Percentiles rank a stretch among this genome's conserved stretches.
phyloP scores from a whole-genome alignment of 1,140 invertebrate species.

The Cyphomyrmex costatus region DNA sequence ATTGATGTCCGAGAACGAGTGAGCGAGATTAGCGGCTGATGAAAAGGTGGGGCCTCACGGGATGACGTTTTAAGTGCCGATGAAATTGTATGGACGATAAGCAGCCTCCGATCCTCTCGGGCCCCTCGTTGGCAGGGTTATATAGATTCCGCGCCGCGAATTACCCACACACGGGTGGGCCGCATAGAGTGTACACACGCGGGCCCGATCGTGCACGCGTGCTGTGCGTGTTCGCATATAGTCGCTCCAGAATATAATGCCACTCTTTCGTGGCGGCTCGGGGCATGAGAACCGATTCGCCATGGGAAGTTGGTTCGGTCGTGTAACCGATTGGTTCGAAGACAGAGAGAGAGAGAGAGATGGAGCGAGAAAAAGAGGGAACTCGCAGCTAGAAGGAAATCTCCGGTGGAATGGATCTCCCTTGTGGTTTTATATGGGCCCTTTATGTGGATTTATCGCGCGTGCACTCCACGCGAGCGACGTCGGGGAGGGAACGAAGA shows the following conservation, averaged over 20 bases:
- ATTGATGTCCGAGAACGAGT: slow-evolving; percentile 21
- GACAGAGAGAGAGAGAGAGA: background rate
- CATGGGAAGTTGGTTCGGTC: slow-evolving; percentile 73
- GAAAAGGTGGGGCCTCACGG: slow-evolving; percentile 76
- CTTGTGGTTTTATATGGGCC: slow-evolving; percentile 74
- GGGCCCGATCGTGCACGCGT: slow-evolving; percentile 41
- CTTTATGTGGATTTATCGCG: slow-evolving; percentile 76
- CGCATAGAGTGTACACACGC: slow-evolving; percentile 9
- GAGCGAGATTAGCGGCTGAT: slow-evolving; percentile 79
- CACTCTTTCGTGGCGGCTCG: slow-evolving; percentile 67
- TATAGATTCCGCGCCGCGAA: slow-evolving; percentile 54
- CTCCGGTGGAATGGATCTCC: slow-evolving; percentile 72
- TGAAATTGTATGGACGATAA: slow-evolving; percentile 80
- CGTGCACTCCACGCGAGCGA: slow-evolving; percentile 45
- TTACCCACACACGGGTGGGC: slow-evolving; percentile 55
- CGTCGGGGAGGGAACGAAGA: slow-evolving; percentile 28
- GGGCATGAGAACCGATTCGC: slow-evolving; percentile 75
- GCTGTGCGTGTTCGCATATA: slow-evolving; percentile 69
- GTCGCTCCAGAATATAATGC: slow-evolving; percentile 77
- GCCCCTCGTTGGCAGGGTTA: slow-evolving; percentile 39
- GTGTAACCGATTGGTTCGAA: slow-evolving; percentile 71
- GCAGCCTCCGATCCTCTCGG: slow-evolving; percentile 63
- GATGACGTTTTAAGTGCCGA: slow-evolving; percentile 82
- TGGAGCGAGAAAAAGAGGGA: slow-evolving; percentile 1
- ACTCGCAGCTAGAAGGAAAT: slow-evolving; percentile 64